Percentiles rank a stretch among this genome's conserved stretches.
Conservation (phyloP, 1,140 invertebrate species). For the Coboldia fuscipes region DNA sequence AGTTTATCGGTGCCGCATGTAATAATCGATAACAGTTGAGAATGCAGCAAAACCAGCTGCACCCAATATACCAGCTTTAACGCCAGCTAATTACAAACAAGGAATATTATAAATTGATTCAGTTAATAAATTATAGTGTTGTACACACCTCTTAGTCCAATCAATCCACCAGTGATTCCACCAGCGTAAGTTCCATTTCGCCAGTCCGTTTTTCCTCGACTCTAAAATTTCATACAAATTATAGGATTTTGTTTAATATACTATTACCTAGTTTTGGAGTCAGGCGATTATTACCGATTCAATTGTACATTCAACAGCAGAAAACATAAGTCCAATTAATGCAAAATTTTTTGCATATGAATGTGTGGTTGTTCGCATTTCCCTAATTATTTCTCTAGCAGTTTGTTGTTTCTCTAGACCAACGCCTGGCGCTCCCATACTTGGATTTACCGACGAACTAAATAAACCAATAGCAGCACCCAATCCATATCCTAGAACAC, state of each 20-base stretch:
- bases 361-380: conserved; percentile 79
- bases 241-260: too few species aligned
- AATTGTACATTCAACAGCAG: conserved; percentile 78
- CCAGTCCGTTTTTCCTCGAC: conserved; percentile 86
- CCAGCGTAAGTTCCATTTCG: conserved; percentile 90
- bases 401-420: conserved; percentile 63
- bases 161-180: conserved; percentile 80
- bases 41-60: conserved; percentile 91
- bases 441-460: conserved; percentile 85
- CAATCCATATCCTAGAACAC: conserved; percentile 78
- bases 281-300: conserved; percentile 45
- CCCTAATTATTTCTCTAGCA: conserved; percentile 59
- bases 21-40: conserved; percentile 88
- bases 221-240: conserved; percentile 35
- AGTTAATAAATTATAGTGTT: conserved; percentile 5
- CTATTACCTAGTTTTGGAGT: too few species aligned
- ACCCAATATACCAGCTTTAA: conserved; percentile 79
- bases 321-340: conserved; percentile 78
- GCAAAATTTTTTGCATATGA: conserved; percentile 97
- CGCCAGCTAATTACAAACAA: conserved; percentile 63
- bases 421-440: conserved; percentile 40
- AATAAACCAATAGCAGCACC: conserved; percentile 88
- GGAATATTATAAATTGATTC: too few species aligned
- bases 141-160: conserved; percentile 67
- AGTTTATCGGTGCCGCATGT: conserved; percentile 45